Base-by-base conservation (phyloP, 64 coral and sea anemone species). In the Trachythela sp. region DNA sequence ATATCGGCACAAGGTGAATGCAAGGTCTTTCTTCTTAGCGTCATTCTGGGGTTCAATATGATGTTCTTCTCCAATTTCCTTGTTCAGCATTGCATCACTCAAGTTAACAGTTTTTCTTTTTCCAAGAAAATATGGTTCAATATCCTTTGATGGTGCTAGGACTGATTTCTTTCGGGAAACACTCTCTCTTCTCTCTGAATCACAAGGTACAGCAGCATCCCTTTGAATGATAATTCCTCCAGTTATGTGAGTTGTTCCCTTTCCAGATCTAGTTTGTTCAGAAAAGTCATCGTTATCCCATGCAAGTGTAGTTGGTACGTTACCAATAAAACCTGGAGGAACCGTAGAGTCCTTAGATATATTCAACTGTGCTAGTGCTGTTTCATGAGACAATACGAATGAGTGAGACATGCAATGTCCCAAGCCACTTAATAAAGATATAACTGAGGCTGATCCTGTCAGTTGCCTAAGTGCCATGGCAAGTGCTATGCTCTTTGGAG, bases 191-290 rank as follows among this genome's bases (percentile, higher is more conserved):
- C n/a, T 72, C 24, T 1, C 15, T 72, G 13, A 35, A 14, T 72
- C 33, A 35, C n/a, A n/a, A n/a, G n/a, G 68, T 72, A 2, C 0
- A n/a, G n/a, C 11, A 27, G 33, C 29, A 35, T 72, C 68, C 10
- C 68, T 72, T 72, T 72, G 68, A 72, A 72, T 72, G 68, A 72
- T 72, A 35, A 72, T 27, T n/a, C n/a, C n/a, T n/a, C n/a, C n/a
- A n/a, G n/a, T n/a, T n/a, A n/a, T n/a, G n/a, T n/a, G n/a, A n/a
- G 68, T 72, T 27, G 68, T 72, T 10, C 68, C 68, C 2, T 4
- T 72, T 9, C 68, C 68, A 4, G 68, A 72, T 72, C 68, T 72
- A 35, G 68, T 72, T 72, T 72, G 17, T 35, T 72, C 68, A 1
- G 68, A 72, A 26, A 72, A 72, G 26, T 72, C 68, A 72, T 72